A percentile compares a stretch with the other conserved stretches of the same genome.
Conservation (phyloP, 2,888 invertebrate species). For the Chaetoderma sp. region DNA sequence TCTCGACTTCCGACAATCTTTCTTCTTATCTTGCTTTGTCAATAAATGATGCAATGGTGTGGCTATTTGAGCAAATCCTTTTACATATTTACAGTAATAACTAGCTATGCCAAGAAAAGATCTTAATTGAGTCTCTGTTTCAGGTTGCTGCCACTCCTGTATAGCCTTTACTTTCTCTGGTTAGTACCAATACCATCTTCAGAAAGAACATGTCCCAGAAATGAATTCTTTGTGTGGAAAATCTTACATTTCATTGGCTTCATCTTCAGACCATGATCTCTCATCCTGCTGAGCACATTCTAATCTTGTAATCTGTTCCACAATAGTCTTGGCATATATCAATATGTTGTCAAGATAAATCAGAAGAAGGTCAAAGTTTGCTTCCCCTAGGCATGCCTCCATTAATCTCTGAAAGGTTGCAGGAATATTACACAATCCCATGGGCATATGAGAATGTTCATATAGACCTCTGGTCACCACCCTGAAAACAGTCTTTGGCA, state of each 20-base stretch:
- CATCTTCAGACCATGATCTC: background rate
- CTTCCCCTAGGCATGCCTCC: slow-evolving; percentile 4
- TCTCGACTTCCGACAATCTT: background rate
- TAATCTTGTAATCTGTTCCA: background rate
- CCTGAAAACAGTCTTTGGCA: slow-evolving; percentile 1
- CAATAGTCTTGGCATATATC: slow-evolving; percentile 1
- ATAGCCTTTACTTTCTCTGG: slow-evolving; percentile 17
- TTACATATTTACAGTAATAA: slow-evolving; percentile 33
- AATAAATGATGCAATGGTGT: slow-evolving; percentile 18
- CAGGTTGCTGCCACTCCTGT: slow-evolving; percentile 9
- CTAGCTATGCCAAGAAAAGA: slow-evolving; percentile 32
- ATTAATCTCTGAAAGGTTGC: slow-evolving; percentile 10
- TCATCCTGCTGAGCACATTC: background rate
- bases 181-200: slow-evolving; percentile 6
- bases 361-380: background rate
- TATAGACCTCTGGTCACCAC: background rate
- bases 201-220: background rate
- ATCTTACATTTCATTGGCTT: slow-evolving; percentile 7
- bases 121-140: slow-evolving; percentile 12
- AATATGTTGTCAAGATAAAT: slow-evolving; percentile 8
- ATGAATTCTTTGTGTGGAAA: background rate
- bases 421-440: slow-evolving; percentile 2
- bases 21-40: background rate
- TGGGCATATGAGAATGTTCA: slow-evolving; percentile 2
- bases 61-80: slow-evolving; percentile 28